A percentile compares a stretch with the other conserved stretches of the same genome.
Conservation (phyloP, 2,888 invertebrate genomes). For the Amblyjoppa proteus region DNA sequence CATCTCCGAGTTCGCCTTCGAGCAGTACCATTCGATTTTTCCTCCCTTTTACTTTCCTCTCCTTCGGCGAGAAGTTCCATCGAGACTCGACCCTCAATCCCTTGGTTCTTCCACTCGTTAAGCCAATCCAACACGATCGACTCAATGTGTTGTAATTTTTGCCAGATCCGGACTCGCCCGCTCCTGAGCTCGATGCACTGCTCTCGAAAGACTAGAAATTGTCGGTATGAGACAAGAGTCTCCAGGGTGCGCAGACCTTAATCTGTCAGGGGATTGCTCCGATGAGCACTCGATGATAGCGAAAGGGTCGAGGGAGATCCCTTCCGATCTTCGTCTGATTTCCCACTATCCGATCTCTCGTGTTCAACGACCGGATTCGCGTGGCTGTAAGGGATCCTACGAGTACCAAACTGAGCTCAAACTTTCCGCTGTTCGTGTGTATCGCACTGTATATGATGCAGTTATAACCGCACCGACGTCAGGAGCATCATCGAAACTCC, state of each 20-base stretch:
- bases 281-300: slow-evolving; percentile 65
- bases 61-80: background rate
- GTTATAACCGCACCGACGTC: background rate
- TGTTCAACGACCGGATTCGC: slow-evolving; percentile 51
- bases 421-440: slow-evolving; percentile 23
- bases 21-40: slow-evolving; percentile 23
- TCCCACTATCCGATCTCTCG: slow-evolving; percentile 31
- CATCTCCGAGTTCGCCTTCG: slow-evolving; percentile 47
- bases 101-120: slow-evolving; percentile 29
- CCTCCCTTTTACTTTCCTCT: background rate
- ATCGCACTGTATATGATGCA: background rate
- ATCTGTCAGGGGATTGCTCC: slow-evolving; percentile 61
- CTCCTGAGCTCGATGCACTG: background rate
- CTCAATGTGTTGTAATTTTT: slow-evolving; percentile 65
- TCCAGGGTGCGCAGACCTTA: slow-evolving; percentile 52
- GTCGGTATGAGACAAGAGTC: background rate
- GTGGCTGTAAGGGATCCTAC: slow-evolving; percentile 57
- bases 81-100: background rate
- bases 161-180: slow-evolving; percentile 31
- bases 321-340: slow-evolving; percentile 42
- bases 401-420: slow-evolving; percentile 39
- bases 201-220: background rate
- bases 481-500: background rate
- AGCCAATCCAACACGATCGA: slow-evolving; percentile 42
- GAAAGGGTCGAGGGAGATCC: slow-evolving; percentile 60